Evolutionary conservation across 2,797 vertebrate genomes (phyloP).

Genomic region (Gadopsis marmoratus): DNA sequence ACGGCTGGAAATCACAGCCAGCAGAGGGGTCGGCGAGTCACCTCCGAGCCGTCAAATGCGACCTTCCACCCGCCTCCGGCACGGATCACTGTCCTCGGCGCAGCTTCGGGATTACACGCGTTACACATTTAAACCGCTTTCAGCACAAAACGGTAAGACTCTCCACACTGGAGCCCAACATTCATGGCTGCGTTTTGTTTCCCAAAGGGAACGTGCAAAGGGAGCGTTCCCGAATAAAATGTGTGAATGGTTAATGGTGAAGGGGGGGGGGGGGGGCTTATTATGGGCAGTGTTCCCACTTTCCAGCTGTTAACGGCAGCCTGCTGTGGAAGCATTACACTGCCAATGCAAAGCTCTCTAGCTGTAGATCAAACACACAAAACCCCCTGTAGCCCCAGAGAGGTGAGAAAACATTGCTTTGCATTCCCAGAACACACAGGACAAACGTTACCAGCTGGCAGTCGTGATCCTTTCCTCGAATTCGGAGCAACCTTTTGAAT

Average conservation of each 20-base stretch:
- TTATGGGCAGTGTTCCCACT: neutral
- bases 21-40: neutral
- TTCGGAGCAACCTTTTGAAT: neutral
- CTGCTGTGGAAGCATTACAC: neutral
- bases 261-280: no score
- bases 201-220: no score
- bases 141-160: slow-evolving; percentile 68
- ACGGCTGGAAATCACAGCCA: neutral
- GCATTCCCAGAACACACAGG: no score
- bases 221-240: neutral
- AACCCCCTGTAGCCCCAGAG: no score
- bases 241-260: no score
- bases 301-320: neutral
- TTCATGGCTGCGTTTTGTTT: neutral
- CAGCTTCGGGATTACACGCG: slow-evolving; percentile 26
- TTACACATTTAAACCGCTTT: neutral
- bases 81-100: neutral
- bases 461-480: slow-evolving; percentile 23
- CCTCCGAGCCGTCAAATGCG: neutral
- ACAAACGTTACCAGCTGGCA: neutral
- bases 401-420: no score
- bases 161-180: neutral
- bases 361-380: no score
- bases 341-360: no score
- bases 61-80: fast-evolving